phyloP scores from a whole-genome alignment of 1,140 invertebrate species.

The Drosophila pachea region DNA sequence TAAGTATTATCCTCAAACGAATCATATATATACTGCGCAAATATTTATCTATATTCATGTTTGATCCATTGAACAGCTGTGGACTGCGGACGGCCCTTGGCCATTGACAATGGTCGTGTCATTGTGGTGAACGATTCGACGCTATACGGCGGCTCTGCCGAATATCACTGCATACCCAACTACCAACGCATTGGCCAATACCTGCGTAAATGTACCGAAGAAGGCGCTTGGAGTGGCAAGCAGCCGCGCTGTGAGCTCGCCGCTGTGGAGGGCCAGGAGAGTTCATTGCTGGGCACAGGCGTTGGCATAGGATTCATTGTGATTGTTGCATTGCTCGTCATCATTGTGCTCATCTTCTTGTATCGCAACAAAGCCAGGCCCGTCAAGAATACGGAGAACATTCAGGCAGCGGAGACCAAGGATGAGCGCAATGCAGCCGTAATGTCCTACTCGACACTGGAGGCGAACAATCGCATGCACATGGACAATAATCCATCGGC shows the following conservation, averaged over 20 bases:
- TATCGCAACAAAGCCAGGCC: conserved; percentile 86
- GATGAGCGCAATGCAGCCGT: conserved; percentile 91
- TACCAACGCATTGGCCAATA: conserved; percentile 90
- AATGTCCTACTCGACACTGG: conserved; percentile 87
- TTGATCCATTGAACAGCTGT: conserved; percentile 80
- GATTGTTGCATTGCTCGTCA: conserved; percentile 86
- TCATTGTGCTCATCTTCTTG: conserved; percentile 87
- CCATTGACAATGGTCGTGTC: conserved; percentile 90
- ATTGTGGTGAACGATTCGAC: conserved; percentile 92
- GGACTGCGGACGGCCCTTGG: conserved; percentile 88
- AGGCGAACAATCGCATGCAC: conserved; percentile 72
- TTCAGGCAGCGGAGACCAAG: conserved; percentile 90
- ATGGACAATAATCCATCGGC: conserved; percentile 70
- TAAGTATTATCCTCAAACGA: conserved; percentile 80
- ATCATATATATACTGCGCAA: background rate
- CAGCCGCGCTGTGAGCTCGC: conserved; percentile 86
- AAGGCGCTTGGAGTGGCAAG: conserved; percentile 90
- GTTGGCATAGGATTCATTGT: conserved; percentile 89
- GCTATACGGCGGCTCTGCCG: conserved; percentile 88
- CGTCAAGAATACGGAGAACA: conserved; percentile 92
- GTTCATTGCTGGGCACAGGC: conserved; percentile 85
- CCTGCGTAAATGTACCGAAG: conserved; percentile 89
- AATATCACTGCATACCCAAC: conserved; percentile 93
- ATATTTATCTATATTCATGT: background rate
- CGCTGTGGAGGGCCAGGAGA: conserved; percentile 84